Base-by-base conservation (phyloP, 2,888 invertebrate genomes). In the Lampropteryx suffumata region DNA sequence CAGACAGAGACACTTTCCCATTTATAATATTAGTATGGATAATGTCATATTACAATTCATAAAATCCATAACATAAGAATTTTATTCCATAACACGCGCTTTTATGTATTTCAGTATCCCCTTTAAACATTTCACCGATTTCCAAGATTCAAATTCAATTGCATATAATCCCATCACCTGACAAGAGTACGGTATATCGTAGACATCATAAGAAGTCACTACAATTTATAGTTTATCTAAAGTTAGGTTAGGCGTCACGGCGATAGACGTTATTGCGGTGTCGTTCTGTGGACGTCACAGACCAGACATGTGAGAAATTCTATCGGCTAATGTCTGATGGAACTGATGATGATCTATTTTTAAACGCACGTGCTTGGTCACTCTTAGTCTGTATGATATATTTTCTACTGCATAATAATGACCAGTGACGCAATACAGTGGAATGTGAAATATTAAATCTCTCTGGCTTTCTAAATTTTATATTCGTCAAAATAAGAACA, bases 321-420 rank as follows among this genome's bases (percentile, higher is more conserved):
- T 53, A 54, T 58, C 57, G 52, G 33, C 27, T 58, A 58, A 56
- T 57, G 61, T 51, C 57, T 49, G 55, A 59, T 49, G 65, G 66
- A 65, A 64, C 62, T 57, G 55, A 46, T 37, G 53, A 55, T 59
- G 47, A 60, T 39, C 59, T 70, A 68, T 69, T 69, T 68, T 61
- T 61, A 61, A 65, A 64, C 56, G 48, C 62, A 68, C 67, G 61
- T 64, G 65, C 55, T 53, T 33, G 47, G 59, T 50, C 57, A 61
- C 59, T 61, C 61, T 62, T 51, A 64, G 64, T 69, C 67, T 63
- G 64, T 67, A 68, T 58, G 60, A 63, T 51, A 48, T 52, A 61
- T 55, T 53, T 54, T 57, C 57, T 48, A 42, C 46, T 46, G 51
- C 48, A 54, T 48, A 47, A 30, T 43, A 29, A 13, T 39, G 27